These are phyloP conservation scores for Netelia inedita DNA, from an alignment of 2,888 invertebrate genomes.

Conservation along the genomic window DNA sequence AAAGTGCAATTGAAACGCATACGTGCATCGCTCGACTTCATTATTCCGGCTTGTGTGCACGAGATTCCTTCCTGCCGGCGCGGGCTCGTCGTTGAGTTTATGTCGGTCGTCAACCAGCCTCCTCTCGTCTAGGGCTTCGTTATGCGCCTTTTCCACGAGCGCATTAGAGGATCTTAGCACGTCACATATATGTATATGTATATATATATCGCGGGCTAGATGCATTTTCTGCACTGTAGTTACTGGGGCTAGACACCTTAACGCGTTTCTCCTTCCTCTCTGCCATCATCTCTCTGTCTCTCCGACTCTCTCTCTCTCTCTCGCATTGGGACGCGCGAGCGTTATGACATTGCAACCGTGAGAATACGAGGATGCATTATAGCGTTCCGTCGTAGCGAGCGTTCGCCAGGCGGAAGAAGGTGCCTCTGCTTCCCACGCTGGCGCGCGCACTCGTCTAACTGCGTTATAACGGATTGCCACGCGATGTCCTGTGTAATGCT, in stretches of 20 bases:
- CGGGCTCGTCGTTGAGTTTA: constrained; percentile 43
- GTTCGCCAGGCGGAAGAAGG: constrained; percentile 79
- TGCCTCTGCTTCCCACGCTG: constrained; percentile 82
- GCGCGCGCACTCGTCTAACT: constrained; percentile 75
- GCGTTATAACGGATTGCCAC: constrained; percentile 82
- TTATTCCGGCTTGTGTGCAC: constrained; percentile 21
- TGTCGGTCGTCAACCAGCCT: constrained; percentile 55
- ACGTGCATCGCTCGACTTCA: constrained; percentile 10
- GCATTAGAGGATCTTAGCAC: background rate
- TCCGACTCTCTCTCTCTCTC: background rate
- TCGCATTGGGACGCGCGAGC: constrained; percentile 30
- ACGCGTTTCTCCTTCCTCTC: background rate
- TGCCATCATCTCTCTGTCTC: background rate
- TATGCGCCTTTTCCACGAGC: background rate
- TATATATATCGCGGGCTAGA: constrained; percentile 10
- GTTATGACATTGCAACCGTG: constrained; percentile 82
- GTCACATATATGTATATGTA: background rate
- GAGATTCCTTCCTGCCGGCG: constrained; percentile 43
- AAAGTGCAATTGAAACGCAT: constrained; percentile 13
- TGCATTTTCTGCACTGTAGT: constrained; percentile 10
- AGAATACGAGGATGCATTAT: constrained; percentile 77
- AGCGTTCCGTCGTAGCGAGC: constrained; percentile 63
- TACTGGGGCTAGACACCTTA: constrained; percentile 26
- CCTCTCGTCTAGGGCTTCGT: constrained; percentile 31
- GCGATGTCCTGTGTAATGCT: constrained; percentile 51